These are phyloP conservation scores for Eulemur mongoz DNA, from an alignment of 2,797 vertebrate species.

Conservation along the genomic window DNA sequence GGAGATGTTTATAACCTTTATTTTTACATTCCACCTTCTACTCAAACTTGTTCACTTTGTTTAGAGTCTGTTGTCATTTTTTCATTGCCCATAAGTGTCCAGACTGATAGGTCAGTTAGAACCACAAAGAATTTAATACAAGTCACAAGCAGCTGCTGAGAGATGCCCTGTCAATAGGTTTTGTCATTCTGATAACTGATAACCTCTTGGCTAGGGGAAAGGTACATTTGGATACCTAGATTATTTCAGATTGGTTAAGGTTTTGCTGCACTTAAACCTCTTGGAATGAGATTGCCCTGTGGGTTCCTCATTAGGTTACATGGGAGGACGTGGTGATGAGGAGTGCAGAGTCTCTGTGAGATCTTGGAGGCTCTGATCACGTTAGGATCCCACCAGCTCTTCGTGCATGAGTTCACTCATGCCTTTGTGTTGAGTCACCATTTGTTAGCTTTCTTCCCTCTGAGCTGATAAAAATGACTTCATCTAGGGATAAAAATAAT, in stretches of 20 bases:
- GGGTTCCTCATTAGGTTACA: not conserved
- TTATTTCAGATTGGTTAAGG: not conserved
- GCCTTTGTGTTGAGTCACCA: not conserved
- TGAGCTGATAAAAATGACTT: not conserved
- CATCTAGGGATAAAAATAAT: not conserved
- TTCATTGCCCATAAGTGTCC: not conserved
- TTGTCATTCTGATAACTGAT: not conserved
- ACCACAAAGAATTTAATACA: not conserved
- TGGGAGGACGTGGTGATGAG: not conserved
- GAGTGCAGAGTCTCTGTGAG: not conserved
- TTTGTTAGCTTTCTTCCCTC: not conserved
- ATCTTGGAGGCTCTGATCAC: not conserved
- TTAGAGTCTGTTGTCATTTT: not conserved
- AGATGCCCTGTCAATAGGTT: not conserved
- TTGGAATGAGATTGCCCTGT: not conserved
- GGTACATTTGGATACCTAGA: not conserved
- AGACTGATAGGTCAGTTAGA: not conserved
- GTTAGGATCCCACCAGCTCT: not conserved
- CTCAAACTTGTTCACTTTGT: not conserved
- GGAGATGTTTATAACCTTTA: not conserved
- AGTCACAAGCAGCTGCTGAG: not conserved
- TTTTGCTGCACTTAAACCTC: not conserved
- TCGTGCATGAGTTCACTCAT: not conserved
- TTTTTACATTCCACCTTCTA: not conserved
- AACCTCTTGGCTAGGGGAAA: not conserved